phyloP scores from a whole-genome alignment of 1,140 invertebrate species.

The Sitodiplosis mosellana region DNA sequence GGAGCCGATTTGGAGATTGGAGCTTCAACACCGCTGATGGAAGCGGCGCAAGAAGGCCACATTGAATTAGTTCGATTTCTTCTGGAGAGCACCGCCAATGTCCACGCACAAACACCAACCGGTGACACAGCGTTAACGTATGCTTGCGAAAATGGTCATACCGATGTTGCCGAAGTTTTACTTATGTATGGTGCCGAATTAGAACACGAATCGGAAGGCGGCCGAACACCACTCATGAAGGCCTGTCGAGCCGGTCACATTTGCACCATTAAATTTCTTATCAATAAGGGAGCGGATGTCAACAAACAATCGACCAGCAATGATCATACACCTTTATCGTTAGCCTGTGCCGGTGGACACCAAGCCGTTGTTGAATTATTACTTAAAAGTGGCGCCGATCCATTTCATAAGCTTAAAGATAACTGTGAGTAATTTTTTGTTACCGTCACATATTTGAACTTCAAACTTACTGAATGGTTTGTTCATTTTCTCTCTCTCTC shows the following conservation, averaged over 20 bases:
- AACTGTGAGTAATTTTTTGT: constrained; percentile 39
- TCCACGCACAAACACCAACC: constrained; percentile 84
- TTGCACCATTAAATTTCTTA: constrained; percentile 92
- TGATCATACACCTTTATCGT: constrained; percentile 90
- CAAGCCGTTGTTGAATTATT: constrained; percentile 80
- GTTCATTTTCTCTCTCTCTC: no score
- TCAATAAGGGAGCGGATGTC: constrained; percentile 86
- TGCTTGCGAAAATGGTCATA: constrained; percentile 92
- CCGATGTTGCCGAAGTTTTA: constrained; percentile 79
- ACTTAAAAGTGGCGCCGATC: constrained; percentile 78
- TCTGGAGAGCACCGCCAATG: constrained; percentile 68
- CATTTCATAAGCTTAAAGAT: constrained; percentile 93
- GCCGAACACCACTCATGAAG: constrained; percentile 92
- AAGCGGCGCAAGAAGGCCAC: constrained; percentile 94
- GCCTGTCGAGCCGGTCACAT: constrained; percentile 96
- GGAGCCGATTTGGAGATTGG: constrained; percentile 92
- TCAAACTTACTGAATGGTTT: no score
- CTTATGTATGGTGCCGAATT: constrained; percentile 79
- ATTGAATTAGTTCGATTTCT: constrained; percentile 81
- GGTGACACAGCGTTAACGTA: constrained; percentile 95
- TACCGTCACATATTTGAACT: no score
- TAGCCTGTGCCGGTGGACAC: constrained; percentile 94
- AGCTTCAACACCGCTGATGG: constrained; percentile 94
- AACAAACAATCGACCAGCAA: constrained; percentile 91
- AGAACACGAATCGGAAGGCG: constrained; percentile 87